phyloP scores from a whole-genome alignment of 2,888 invertebrate genomes.

The Netelia fuscicornis region DNA sequence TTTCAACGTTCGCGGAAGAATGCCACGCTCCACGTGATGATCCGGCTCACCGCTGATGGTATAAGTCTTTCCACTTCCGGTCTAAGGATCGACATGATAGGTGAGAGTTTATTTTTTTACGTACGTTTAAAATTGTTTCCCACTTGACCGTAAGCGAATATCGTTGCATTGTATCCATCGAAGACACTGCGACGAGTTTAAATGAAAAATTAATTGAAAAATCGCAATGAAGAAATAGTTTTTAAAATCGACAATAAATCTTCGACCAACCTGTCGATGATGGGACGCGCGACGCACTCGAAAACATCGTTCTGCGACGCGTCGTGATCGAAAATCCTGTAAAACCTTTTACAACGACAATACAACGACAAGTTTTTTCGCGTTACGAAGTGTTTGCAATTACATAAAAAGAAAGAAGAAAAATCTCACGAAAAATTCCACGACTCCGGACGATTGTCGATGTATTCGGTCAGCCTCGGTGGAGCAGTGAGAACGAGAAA shows the following conservation, averaged over 20 bases:
- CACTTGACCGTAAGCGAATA: slow-evolving; percentile 87
- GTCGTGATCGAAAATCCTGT: slow-evolving; percentile 84
- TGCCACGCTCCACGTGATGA: slow-evolving; percentile 84
- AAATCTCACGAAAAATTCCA: slow-evolving; percentile 79
- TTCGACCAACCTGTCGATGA: slow-evolving; percentile 84
- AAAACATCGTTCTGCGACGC: slow-evolving; percentile 84
- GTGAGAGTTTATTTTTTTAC: slow-evolving; percentile 1
- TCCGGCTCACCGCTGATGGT: slow-evolving; percentile 85
- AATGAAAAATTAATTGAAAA: not conserved
- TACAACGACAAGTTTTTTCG: slow-evolving; percentile 5
- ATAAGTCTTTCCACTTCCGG: slow-evolving; percentile 87
- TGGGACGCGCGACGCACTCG: slow-evolving; percentile 85
- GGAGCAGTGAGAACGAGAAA: slow-evolving; percentile 72
- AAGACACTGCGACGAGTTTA: slow-evolving; percentile 82
- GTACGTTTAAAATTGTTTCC: slow-evolving; percentile 59
- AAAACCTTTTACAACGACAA: slow-evolving; percentile 81
- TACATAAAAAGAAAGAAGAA: not conserved
- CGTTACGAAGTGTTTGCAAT: slow-evolving; percentile 1
- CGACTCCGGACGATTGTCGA: slow-evolving; percentile 78
- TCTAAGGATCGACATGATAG: slow-evolving; percentile 78
- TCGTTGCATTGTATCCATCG: slow-evolving; percentile 86
- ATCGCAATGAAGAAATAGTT: not conserved
- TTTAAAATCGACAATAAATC: not conserved
- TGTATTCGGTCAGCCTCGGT: slow-evolving; percentile 72
- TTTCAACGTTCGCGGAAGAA: slow-evolving; percentile 86